Conservation (phyloP, 2,113 vertebrate species). For the Scortum barcoo region DNA sequence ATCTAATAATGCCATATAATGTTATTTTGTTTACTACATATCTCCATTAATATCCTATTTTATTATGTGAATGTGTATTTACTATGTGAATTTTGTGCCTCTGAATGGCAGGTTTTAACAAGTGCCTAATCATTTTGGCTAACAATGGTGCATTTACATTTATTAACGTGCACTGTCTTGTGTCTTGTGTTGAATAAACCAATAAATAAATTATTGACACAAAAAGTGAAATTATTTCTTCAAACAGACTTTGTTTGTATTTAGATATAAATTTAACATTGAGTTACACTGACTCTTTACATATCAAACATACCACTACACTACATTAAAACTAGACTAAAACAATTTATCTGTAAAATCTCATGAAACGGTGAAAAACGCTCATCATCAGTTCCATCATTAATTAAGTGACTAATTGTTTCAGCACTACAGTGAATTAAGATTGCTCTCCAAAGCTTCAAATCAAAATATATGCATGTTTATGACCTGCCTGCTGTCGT, state of each 20-base stretch:
- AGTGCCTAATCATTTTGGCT: background rate
- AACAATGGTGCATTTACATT: too few relatives aligned
- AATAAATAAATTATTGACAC: background rate
- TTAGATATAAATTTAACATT: background rate
- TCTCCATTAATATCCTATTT: background rate
- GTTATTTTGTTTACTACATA: background rate
- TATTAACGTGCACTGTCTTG: too few relatives aligned
- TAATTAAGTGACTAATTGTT: background rate
- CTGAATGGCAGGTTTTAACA: background rate
- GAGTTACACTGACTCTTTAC: too few relatives aligned
- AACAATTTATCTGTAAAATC: background rate
- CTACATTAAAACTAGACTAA: too few relatives aligned
- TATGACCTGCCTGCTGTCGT: too few relatives aligned
- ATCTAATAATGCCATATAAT: background rate
- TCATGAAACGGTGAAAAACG: background rate
- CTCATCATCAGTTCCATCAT: background rate
- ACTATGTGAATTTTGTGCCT: background rate
- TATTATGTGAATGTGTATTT: background rate
- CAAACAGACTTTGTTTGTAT: background rate
- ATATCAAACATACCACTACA: too few relatives aligned
- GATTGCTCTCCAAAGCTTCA: background rate
- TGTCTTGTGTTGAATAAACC: too few relatives aligned
- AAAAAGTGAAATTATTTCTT: background rate
- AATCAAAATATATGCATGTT: background rate
- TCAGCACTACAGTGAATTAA: background rate